A percentile compares a stretch with the other conserved stretches of the same genome.
phyloP scores from a whole-genome alignment of 1,140 invertebrate genomes.

The Pogonomyrmex barbatus region DNA sequence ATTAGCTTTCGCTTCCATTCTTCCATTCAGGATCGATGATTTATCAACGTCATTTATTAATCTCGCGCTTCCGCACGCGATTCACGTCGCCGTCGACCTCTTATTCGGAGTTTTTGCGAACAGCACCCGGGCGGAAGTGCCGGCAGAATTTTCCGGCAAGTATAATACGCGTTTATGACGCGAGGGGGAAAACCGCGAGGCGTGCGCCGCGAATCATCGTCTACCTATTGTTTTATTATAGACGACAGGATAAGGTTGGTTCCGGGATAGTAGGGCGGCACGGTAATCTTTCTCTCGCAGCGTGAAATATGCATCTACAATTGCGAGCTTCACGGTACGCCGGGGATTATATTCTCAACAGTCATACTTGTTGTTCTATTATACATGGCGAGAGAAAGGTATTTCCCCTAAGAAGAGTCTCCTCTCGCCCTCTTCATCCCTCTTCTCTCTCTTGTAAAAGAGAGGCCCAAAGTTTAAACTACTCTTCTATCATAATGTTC shows the following conservation, averaged over 20 bases:
- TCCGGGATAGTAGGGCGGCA: slow-evolving; percentile 39
- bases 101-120: slow-evolving; percentile 48
- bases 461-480: slow-evolving; percentile 43
- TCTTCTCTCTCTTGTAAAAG: neutral
- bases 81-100: slow-evolving; percentile 36
- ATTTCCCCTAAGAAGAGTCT: slow-evolving; percentile 51
- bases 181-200: slow-evolving; percentile 42
- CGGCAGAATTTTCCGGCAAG: slow-evolving; percentile 52
- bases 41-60: slow-evolving; percentile 61
- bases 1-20: neutral
- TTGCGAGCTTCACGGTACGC: slow-evolving; percentile 59
- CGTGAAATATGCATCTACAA: slow-evolving; percentile 64
- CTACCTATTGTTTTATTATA: slow-evolving; percentile 64
- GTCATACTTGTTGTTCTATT: slow-evolving; percentile 65
- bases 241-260: slow-evolving; percentile 62
- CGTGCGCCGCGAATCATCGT: slow-evolving; percentile 53
- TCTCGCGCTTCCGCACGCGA: slow-evolving; percentile 28
- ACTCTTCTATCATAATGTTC: slow-evolving; percentile 36
- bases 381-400: slow-evolving; percentile 59
- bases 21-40: slow-evolving; percentile 34
- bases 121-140: slow-evolving; percentile 23
- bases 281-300: slow-evolving; percentile 60
- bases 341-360: slow-evolving; percentile 61
- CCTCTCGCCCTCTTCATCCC: no score
- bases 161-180: slow-evolving; percentile 59